These are phyloP conservation scores for Amblyornis subalaris DNA, from an alignment of 2,113 vertebrate genomes.

Conservation along the genomic window DNA sequence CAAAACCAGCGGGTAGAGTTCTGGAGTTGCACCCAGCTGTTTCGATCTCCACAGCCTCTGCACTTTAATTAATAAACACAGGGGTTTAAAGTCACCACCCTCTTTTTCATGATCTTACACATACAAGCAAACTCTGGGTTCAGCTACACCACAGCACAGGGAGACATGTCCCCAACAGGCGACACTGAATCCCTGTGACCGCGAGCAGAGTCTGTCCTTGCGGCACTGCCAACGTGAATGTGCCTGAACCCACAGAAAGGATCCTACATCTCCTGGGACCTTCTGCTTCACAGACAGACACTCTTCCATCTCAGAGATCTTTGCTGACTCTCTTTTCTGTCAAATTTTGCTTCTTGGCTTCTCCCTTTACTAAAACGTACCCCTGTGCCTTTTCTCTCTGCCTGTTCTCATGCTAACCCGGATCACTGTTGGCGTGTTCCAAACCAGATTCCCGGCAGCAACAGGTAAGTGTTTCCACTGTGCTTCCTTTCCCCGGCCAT, in stretches of 20 bases:
- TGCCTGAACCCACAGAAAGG: background rate
- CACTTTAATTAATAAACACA: background rate
- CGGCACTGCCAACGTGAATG: background rate
- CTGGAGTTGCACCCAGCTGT: background rate
- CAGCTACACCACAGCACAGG: background rate
- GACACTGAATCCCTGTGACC: background rate
- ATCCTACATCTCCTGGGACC: background rate
- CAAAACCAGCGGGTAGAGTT: background rate
- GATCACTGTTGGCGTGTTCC: background rate
- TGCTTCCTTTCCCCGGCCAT: background rate
- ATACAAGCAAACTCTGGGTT: background rate
- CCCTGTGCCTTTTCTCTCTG: background rate
- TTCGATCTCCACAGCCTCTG: background rate
- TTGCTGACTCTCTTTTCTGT: background rate
- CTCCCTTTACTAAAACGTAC: background rate
- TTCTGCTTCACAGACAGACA: background rate
- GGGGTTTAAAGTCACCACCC: background rate
- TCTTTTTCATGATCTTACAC: background rate
- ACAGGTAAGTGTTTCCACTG: slow-evolving; percentile 14
- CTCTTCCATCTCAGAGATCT: background rate
- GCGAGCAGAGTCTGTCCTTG: background rate
- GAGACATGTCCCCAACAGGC: background rate
- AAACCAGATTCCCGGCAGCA: background rate
- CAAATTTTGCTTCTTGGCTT: background rate
- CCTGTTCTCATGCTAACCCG: background rate